These are phyloP conservation scores for Arvicanthis niloticus DNA, from an alignment of 2,113 vertebrate genomes.

Conservation along the genomic window DNA sequence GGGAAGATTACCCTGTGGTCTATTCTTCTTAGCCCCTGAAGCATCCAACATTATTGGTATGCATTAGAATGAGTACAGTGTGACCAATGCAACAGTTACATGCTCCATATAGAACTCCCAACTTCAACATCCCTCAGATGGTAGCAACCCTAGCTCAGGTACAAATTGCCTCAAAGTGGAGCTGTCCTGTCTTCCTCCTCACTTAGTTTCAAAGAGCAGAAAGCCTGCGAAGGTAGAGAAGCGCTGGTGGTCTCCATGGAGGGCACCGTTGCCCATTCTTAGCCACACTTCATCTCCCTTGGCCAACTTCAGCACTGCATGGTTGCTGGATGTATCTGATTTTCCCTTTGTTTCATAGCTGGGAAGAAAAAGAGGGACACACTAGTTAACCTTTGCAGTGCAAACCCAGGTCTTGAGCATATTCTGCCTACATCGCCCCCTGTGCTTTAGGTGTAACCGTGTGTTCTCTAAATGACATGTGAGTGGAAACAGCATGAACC, in stretches of 20 bases:
- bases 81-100: constrained; percentile 48
- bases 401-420: not conserved
- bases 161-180: constrained; percentile 44
- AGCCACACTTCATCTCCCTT: constrained; percentile 92
- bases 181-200: constrained; percentile 24
- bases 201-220: constrained; percentile 92
- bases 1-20: constrained; percentile 42
- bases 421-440: not conserved
- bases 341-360: constrained; percentile 92
- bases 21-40: constrained; percentile 48
- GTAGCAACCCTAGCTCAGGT: constrained; percentile 54
- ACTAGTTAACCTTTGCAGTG: not conserved
- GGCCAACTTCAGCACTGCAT: constrained; percentile 89
- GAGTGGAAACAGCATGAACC: not conserved
- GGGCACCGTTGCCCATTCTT: constrained; percentile 90
- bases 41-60: constrained; percentile 18
- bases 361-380: constrained; percentile 35
- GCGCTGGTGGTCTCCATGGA: constrained; percentile 91
- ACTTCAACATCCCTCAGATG: constrained; percentile 58
- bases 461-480: not conserved
- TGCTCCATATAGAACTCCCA: constrained; percentile 46
- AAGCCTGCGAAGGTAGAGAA: constrained; percentile 92
- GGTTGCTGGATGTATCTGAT: constrained; percentile 91
- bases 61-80: constrained; percentile 40
- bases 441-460: not conserved